phyloP scores from a whole-genome alignment of 2,888 invertebrate species.

The Bembecia ichneumoniformis region DNA sequence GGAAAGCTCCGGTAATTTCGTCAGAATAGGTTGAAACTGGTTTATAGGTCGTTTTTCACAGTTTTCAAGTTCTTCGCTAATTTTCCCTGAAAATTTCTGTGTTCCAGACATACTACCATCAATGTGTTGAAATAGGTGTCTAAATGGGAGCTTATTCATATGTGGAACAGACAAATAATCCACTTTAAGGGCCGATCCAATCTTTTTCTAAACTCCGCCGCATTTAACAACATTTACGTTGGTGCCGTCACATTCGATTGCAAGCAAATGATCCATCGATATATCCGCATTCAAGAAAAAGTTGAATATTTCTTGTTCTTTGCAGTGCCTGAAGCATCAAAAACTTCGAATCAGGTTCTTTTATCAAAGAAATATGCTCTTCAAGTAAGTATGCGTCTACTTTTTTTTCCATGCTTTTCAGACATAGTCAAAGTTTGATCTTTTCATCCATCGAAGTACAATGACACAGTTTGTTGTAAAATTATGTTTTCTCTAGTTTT shows the following conservation, averaged over 20 bases:
- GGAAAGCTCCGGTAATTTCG: conserved; percentile 1
- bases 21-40: conserved; percentile 5
- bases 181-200: conserved; percentile 15
- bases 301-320: background rate
- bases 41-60: conserved; percentile 10
- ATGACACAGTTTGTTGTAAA: no score
- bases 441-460: no score
- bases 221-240: conserved; percentile 15
- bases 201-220: conserved; percentile 13
- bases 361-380: conserved; percentile 16
- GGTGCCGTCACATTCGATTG: conserved; percentile 17
- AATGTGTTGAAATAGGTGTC: no score
- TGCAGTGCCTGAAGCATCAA: no score
- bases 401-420: background rate
- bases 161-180: conserved; percentile 13
- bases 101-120: conserved; percentile 15
- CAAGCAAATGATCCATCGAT: conserved; percentile 7
- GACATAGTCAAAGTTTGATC: no score
- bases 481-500: conserved; percentile 2
- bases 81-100: conserved; percentile 11
- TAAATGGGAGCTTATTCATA: conserved; percentile 15
- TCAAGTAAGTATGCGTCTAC: conserved; percentile 5
- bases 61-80: conserved; percentile 13
- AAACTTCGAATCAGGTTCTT: conserved; percentile 6
- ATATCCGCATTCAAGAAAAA: conserved; percentile 7